Percentiles rank a stretch among this genome's conserved stretches.
phyloP scores from a whole-genome alignment of 1,140 invertebrate genomes.

The Oryctes rhinoceros region DNA sequence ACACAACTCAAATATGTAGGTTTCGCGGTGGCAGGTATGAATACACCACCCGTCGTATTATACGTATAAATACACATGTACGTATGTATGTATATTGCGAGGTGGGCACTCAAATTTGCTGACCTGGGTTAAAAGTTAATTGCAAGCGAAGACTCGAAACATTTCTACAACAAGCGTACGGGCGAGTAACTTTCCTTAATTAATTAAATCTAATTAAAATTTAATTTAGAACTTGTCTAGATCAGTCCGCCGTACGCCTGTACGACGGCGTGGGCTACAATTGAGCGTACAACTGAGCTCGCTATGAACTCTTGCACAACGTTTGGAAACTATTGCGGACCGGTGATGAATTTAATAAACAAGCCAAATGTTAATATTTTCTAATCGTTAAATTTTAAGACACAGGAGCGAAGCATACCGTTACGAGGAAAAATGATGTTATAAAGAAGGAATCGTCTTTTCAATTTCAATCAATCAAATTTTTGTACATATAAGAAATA shows the following conservation, averaged over 20 bases:
- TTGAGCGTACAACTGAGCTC: not conserved
- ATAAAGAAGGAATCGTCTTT: no score
- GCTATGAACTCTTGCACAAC: not conserved
- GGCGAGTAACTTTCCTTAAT: conserved; percentile 26
- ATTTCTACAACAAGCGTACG: conserved; percentile 23
- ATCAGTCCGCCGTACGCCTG: conserved; percentile 16
- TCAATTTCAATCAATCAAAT: no score
- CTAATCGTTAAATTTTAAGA: no score
- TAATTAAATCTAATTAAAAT: conserved; percentile 42
- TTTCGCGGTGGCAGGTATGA: no score
- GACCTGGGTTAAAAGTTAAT: conserved; percentile 29
- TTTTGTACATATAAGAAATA: no score
- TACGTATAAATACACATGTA: not conserved
- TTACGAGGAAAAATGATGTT: no score
- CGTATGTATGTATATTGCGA: not conserved
- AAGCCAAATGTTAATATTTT: no score
- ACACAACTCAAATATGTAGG: no score
- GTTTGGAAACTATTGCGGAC: no score
- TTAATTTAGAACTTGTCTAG: conserved; percentile 40
- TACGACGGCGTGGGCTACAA: not conserved
- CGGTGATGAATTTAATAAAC: no score
- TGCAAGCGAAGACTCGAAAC: conserved; percentile 14
- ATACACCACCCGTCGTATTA: no score
- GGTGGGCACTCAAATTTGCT: conserved; percentile 4
- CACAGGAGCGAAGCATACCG: no score